Evolutionary conservation across 30 jellyfish, hydroid and myxozoan species (phyloP).

Genomic region (Chironex yamaguchii): DNA sequence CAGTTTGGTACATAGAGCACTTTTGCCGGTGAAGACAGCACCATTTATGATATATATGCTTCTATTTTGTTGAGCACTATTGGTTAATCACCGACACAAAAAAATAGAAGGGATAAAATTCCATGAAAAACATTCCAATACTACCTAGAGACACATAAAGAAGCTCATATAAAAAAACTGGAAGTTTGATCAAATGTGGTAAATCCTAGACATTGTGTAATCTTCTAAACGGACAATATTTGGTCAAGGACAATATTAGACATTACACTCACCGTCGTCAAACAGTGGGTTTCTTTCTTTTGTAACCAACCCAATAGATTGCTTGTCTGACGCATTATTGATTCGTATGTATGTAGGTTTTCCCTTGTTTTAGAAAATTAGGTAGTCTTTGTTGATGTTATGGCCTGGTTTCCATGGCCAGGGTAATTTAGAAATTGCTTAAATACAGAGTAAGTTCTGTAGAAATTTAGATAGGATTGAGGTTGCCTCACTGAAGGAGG

Average conservation of each 20-base stretch:
- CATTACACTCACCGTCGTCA: neutral
- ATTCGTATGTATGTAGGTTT: neutral
- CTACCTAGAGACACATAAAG: too few relatives aligned
- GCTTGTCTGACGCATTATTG: neutral
- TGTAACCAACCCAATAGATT: neutral
- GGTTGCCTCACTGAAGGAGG: too few relatives aligned
- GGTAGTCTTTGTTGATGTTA: neutral
- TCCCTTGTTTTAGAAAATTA: neutral
- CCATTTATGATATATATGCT: too few relatives aligned
- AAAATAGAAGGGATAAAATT: too few relatives aligned
- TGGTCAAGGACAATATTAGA: neutral
- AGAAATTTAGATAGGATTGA: neutral
- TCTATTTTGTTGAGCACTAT: too few relatives aligned
- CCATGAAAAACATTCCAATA: too few relatives aligned
- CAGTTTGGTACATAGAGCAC: too few relatives aligned
- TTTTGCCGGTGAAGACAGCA: too few relatives aligned
- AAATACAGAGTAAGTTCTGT: neutral
- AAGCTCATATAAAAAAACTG: too few relatives aligned
- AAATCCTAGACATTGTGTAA: neutral
- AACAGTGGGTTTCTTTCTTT: too few relatives aligned
- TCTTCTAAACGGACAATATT: neutral
- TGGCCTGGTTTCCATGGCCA: neutral
- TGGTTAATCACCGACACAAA: too few relatives aligned
- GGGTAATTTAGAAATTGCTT: neutral
- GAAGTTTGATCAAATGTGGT: too few relatives aligned